Conservation (phyloP, 2,797 vertebrate genomes). For the Propithecus deckenii region DNA sequence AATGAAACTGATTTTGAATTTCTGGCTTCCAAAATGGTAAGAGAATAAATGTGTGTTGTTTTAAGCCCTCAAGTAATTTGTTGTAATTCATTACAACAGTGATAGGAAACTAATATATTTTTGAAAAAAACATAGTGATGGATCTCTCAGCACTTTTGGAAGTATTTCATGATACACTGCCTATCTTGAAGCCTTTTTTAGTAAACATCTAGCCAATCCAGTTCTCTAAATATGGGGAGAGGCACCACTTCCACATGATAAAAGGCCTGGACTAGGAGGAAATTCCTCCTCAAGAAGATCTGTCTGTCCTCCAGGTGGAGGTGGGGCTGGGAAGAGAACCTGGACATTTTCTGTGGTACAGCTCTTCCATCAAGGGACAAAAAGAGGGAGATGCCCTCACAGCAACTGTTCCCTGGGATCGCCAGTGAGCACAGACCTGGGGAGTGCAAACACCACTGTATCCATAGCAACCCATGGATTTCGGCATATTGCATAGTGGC, state of each 20-base stretch:
- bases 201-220: not conserved
- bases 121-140: not conserved
- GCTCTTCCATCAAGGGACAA: not conserved
- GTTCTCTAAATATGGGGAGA: not conserved
- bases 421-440: not conserved
- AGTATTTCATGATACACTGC: not conserved
- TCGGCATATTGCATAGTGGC: not conserved
- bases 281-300: not conserved
- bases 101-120: not conserved
- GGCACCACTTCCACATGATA: not conserved
- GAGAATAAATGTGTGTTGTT: not conserved
- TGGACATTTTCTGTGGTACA: not conserved
- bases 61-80: not conserved
- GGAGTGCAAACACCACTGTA: not conserved
- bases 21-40: not conserved
- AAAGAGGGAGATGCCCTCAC: accelerated
- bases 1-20: not conserved
- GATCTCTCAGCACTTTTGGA: not conserved
- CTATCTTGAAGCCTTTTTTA: not conserved
- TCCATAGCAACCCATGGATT: not conserved
- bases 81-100: not conserved
- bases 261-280: not conserved
- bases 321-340: not conserved
- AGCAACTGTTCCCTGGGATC: not conserved
- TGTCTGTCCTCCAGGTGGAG: not conserved